Percentiles rank a stretch among this genome's conserved stretches.
These are phyloP conservation scores for Micrasema minimum DNA, from an alignment of 1,140 invertebrate genomes.

Conservation along the genomic window DNA sequence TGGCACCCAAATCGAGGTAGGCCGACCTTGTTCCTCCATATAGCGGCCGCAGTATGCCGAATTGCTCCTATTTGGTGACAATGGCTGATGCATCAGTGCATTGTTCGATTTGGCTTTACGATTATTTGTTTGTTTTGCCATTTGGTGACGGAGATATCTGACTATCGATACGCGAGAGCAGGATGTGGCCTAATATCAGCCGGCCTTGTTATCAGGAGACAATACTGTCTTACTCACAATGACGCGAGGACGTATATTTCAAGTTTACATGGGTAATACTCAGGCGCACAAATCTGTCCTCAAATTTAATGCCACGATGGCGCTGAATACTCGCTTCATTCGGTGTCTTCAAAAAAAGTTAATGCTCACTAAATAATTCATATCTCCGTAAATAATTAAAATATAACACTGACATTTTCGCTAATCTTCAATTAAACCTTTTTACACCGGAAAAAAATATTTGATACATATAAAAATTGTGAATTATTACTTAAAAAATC, in stretches of 20 bases:
- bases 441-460: too few species aligned
- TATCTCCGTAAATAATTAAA: too few species aligned
- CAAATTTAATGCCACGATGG: too few species aligned
- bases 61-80: slow-evolving; percentile 36
- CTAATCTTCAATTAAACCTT: too few species aligned
- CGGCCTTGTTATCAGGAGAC: slow-evolving; percentile 23
- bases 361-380: too few species aligned
- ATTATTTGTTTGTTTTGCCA: slow-evolving; percentile 40
- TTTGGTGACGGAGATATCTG: slow-evolving; percentile 31
- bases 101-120: slow-evolving; percentile 23
- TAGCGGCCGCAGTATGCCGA: slow-evolving; percentile 25
- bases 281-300: too few species aligned
- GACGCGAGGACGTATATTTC: slow-evolving; percentile 27
- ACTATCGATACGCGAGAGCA: slow-evolving; percentile 34
- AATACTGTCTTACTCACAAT: slow-evolving; percentile 17
- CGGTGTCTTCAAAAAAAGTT: too few species aligned
- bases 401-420: too few species aligned
- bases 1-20: slow-evolving; percentile 1
- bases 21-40: slow-evolving; percentile 26
- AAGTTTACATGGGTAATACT: too few species aligned
- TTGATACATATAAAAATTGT: too few species aligned
- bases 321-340: too few species aligned
- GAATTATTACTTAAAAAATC: too few species aligned
- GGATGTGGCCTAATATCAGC: slow-evolving; percentile 36
- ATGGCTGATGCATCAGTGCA: slow-evolving; percentile 40